These are phyloP conservation scores for Campylomormyrus tamandua DNA, from an alignment of 2,113 vertebrate species.

Conservation along the genomic window DNA sequence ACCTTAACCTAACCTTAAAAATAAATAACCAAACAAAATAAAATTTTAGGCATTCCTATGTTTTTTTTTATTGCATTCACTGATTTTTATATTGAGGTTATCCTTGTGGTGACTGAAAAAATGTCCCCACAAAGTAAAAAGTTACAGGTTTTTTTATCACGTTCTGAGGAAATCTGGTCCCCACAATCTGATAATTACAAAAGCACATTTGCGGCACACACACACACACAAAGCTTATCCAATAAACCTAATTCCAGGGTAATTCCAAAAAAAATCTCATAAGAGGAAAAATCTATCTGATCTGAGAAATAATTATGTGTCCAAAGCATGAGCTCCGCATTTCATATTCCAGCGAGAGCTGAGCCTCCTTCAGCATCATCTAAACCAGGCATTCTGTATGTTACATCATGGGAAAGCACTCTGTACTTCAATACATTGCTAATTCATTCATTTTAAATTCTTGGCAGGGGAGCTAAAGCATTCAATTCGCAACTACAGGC, in stretches of 20 bases:
- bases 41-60: background rate
- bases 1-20: background rate
- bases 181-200: background rate
- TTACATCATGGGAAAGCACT: constrained; percentile 23
- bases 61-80: background rate
- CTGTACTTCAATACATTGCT: background rate
- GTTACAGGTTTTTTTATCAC: background rate
- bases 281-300: background rate
- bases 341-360: constrained; percentile 16
- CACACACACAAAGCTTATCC: background rate
- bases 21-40: background rate
- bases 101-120: background rate
- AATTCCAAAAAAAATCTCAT: background rate
- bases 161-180: background rate
- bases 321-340: constrained; percentile 16
- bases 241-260: background rate
- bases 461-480: background rate
- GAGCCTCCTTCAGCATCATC: constrained; percentile 21
- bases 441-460: background rate
- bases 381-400: constrained; percentile 38
- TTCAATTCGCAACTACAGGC: background rate
- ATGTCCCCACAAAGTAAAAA: background rate
- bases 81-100: background rate
- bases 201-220: background rate
- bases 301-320: background rate